A percentile compares a stretch with the other conserved stretches of the same genome.
Conservation (phyloP, 1,140 invertebrate species). For the Popillia japonica region DNA sequence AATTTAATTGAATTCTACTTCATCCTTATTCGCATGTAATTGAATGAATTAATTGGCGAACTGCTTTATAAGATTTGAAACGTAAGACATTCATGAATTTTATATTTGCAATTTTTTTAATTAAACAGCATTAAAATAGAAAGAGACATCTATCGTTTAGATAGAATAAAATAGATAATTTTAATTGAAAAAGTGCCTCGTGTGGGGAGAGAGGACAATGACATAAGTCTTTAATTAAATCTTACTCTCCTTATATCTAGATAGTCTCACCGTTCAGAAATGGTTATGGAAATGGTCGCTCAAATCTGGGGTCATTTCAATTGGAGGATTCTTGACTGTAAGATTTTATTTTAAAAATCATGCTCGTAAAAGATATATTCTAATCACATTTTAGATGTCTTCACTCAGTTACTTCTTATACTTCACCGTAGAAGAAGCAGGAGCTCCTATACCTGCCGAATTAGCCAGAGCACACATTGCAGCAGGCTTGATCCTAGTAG, state of each 20-base stretch:
- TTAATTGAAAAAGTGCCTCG: too few species aligned
- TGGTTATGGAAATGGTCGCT: constrained; percentile 12
- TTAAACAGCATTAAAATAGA: too few species aligned
- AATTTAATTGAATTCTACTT: too few species aligned
- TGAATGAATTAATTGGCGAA: too few species aligned
- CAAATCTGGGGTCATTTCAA: background rate
- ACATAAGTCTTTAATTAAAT: too few species aligned
- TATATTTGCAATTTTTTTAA: too few species aligned
- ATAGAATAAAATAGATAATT: too few species aligned
- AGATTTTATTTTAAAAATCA: background rate
- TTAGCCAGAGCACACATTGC: background rate
- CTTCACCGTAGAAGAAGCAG: background rate
- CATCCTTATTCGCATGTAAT: too few species aligned
- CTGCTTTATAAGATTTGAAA: too few species aligned
- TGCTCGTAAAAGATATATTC: background rate
- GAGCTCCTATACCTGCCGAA: background rate
- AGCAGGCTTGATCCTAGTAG: background rate
- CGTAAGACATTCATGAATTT: too few species aligned
- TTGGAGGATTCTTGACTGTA: background rate
- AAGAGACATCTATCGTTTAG: too few species aligned
- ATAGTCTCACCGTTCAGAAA: background rate
- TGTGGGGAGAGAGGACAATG: too few species aligned
- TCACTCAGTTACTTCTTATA: background rate
- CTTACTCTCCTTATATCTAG: background rate
- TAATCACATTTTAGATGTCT: background rate